Evolutionary conservation across 2,797 vertebrate species (phyloP).

Genomic region (Taeniopygia guttata): DNA sequence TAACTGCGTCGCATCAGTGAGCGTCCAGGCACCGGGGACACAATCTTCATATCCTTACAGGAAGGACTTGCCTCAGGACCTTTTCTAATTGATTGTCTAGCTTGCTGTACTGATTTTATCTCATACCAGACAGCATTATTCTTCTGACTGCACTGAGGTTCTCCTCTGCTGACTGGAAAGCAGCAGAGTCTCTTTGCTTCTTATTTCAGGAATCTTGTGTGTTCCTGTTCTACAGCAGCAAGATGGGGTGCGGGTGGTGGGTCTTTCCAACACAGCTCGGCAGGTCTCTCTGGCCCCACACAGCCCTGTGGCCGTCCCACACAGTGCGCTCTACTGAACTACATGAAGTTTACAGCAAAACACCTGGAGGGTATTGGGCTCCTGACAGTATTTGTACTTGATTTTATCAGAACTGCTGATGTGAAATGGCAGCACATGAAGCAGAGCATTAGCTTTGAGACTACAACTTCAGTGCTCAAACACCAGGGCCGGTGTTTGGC

Average conservation of each 20-base stretch:
- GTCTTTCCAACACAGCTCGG: not conserved
- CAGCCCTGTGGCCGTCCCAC: not conserved
- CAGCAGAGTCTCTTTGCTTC: not conserved
- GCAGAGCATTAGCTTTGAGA: not conserved
- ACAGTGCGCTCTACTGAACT: accelerated
- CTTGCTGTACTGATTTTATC: not conserved
- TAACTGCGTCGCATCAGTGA: slow-evolving; percentile 85
- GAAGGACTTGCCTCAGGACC: slow-evolving; percentile 81
- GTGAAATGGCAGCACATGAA: not conserved
- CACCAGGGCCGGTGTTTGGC: not conserved
- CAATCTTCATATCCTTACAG: slow-evolving; percentile 88
- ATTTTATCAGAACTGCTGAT: not conserved
- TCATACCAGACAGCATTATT: not conserved
- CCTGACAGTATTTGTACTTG: not conserved
- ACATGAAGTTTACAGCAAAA: not conserved
- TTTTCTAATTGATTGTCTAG: slow-evolving; percentile 74
- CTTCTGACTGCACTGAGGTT: not conserved
- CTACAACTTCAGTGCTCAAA: not conserved
- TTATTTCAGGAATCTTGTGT: not conserved
- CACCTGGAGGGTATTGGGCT: not conserved
- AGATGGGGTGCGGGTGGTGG: not conserved
- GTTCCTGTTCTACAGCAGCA: not conserved
- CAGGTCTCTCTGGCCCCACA: not conserved
- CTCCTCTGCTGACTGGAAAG: not conserved
- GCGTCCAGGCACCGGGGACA: slow-evolving; percentile 85